These are phyloP conservation scores for Leptarthrus brevirostris DNA, from an alignment of 2,888 invertebrate species.

Conservation along the genomic window DNA sequence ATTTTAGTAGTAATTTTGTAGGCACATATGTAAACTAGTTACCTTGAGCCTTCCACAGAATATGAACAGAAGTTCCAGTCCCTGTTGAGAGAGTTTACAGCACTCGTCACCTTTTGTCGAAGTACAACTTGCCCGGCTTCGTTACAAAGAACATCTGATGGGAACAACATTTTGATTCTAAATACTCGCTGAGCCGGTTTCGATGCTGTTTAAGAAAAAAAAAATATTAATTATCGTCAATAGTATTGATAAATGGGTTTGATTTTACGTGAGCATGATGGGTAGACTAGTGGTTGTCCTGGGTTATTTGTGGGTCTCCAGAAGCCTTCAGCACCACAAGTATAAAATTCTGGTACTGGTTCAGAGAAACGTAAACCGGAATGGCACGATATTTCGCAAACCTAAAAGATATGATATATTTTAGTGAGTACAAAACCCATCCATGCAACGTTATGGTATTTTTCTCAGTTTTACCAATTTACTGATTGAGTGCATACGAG, in stretches of 20 bases:
- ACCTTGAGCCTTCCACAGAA: slow-evolving; percentile 79
- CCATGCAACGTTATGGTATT: no score
- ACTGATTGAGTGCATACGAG: no score
- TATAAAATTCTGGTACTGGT: slow-evolving; percentile 95
- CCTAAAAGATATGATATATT: slow-evolving; percentile 62
- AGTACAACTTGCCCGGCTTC: slow-evolving; percentile 94
- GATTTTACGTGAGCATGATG: slow-evolving; percentile 85
- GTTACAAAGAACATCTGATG: slow-evolving; percentile 95
- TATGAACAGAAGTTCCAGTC: slow-evolving; percentile 98
- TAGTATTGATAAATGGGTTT: background rate
- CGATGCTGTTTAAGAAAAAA: slow-evolving; percentile 71
- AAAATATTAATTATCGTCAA: background rate
- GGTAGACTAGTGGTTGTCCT: slow-evolving; percentile 83
- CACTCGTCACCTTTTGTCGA: slow-evolving; percentile 87
- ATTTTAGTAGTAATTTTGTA: background rate
- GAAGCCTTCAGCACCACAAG: slow-evolving; percentile 97
- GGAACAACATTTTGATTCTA: slow-evolving; percentile 93
- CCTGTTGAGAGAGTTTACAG: slow-evolving; percentile 89
- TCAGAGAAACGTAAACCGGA: slow-evolving; percentile 90
- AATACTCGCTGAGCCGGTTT: slow-evolving; percentile 95
- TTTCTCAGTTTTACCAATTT: no score
- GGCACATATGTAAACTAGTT: background rate
- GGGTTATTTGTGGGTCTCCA: slow-evolving; percentile 92
- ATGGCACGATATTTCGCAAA: slow-evolving; percentile 91
- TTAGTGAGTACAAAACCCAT: no score